A percentile compares a stretch with the other conserved stretches of the same genome.
These are phyloP conservation scores for Tetrao urogallus DNA, from an alignment of 2,113 vertebrate species.

Conservation along the genomic window DNA sequence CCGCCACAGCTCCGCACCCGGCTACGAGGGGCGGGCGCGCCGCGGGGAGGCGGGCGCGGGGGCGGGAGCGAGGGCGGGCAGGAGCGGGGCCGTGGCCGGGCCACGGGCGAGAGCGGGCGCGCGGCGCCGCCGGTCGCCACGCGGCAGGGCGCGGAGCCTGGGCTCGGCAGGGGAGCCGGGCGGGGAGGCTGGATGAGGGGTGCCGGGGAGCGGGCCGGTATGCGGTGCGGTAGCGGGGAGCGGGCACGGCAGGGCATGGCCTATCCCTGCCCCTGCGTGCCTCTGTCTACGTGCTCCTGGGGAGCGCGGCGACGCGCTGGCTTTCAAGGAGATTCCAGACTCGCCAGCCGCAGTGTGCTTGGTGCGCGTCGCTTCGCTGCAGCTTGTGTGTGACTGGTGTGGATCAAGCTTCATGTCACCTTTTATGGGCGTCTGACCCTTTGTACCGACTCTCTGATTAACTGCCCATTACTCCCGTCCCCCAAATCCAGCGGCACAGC, in stretches of 20 bases:
- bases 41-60: no score
- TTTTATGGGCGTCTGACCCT: neutral
- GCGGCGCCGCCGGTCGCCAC: no score
- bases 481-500: neutral
- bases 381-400: neutral
- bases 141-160: neutral
- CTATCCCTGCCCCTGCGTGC: neutral
- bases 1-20: no score
- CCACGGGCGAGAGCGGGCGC: no score
- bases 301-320: neutral
- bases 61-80: no score
- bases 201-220: no score
- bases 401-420: neutral
- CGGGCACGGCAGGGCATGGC: neutral
- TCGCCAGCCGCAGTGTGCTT: conserved; percentile 3
- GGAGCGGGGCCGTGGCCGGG: no score
- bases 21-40: no score
- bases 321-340: neutral
- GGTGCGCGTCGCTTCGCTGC: neutral
- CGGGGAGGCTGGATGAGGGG: neutral
- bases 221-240: neutral
- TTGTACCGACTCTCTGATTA: neutral
- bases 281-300: neutral
- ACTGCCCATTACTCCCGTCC: neutral
- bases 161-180: no score